phyloP scores from a whole-genome alignment of 2,797 vertebrate genomes.

The Rhinogobio ventralis region DNA sequence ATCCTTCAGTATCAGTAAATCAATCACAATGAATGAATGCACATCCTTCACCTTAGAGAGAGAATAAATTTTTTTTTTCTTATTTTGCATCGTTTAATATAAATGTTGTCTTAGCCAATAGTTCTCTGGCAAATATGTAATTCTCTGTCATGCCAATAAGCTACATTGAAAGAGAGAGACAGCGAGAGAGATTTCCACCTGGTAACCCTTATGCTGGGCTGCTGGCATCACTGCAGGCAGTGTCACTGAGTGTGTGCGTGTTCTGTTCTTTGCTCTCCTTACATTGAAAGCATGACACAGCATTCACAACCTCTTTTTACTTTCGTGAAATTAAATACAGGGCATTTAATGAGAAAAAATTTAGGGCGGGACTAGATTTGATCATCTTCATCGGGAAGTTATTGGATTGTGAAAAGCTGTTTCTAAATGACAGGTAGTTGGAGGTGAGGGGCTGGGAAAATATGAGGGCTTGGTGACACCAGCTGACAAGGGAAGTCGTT shows the following conservation, averaged over 20 bases:
- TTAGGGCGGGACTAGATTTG: background rate
- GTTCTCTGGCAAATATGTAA: slow-evolving; percentile 34
- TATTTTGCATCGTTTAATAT: slow-evolving; percentile 33
- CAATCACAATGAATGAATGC: slow-evolving; percentile 29
- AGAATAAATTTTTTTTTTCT: background rate
- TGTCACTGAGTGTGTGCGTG: slow-evolving; percentile 14
- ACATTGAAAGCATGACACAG: slow-evolving; percentile 9
- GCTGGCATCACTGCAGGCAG: slow-evolving; percentile 38
- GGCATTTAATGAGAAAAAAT: slow-evolving; percentile 4
- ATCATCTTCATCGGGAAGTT: background rate
- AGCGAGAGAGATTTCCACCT: slow-evolving; percentile 20
- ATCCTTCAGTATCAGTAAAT: slow-evolving; percentile 32
- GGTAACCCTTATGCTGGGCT: slow-evolving; percentile 38
- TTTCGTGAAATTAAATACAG: slow-evolving; percentile 1
- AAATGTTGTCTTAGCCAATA: slow-evolving; percentile 17
- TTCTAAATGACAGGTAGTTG: background rate
- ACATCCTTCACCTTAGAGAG: slow-evolving; percentile 32
- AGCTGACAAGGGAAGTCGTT: background rate
- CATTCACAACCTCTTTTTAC: background rate
- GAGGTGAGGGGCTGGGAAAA: background rate
- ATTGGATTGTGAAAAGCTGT: background rate
- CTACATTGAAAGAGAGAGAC: slow-evolving; percentile 1
- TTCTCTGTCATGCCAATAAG: slow-evolving; percentile 31
- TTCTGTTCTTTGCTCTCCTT: slow-evolving; percentile 19
- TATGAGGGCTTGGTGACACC: background rate